phyloP scores from a whole-genome alignment of 2,888 invertebrate species.

The Anthoptus insignis region DNA sequence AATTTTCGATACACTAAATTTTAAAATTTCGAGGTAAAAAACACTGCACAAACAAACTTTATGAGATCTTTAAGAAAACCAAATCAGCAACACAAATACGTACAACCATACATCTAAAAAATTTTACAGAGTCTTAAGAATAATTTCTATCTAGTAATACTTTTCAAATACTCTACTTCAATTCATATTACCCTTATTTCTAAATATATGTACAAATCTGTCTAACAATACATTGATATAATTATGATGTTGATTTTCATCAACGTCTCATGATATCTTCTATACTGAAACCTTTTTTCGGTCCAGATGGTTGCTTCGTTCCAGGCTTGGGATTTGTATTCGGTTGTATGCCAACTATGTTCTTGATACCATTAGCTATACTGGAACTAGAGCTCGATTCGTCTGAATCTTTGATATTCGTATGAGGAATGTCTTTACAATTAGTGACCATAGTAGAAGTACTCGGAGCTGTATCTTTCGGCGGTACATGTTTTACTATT shows the following conservation, averaged over 20 bases:
- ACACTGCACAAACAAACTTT: slow-evolving; percentile 86
- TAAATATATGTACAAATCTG: slow-evolving; percentile 50
- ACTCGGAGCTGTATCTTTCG: slow-evolving; percentile 75
- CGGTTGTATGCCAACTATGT: slow-evolving; percentile 83
- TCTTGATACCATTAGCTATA: slow-evolving; percentile 81
- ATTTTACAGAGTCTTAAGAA: slow-evolving; percentile 57
- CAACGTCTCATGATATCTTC: slow-evolving; percentile 97
- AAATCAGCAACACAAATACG: slow-evolving; percentile 79
- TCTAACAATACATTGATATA: slow-evolving; percentile 45
- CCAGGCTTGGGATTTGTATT: slow-evolving; percentile 80
- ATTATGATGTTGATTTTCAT: slow-evolving; percentile 54
- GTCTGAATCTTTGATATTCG: slow-evolving; percentile 61
- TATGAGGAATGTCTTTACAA: slow-evolving; percentile 66
- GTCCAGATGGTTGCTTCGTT: slow-evolving; percentile 87
- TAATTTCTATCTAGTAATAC: slow-evolving; percentile 80
- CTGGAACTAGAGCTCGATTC: slow-evolving; percentile 66
- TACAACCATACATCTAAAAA: slow-evolving; percentile 73
- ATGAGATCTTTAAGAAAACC: slow-evolving; percentile 87
- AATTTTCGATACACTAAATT: slow-evolving; percentile 67
- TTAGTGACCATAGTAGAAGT: slow-evolving; percentile 74
- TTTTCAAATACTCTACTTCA: slow-evolving; percentile 57
- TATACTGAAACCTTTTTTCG: slow-evolving; percentile 96
- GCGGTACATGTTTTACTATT: slow-evolving; percentile 83
- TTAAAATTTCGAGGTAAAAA: slow-evolving; percentile 86
- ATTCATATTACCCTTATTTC: slow-evolving; percentile 8